A percentile compares a stretch with the other conserved stretches of the same genome.
Evolutionary conservation across 2,797 vertebrate genomes (phyloP).

Genomic region (Macropodus opercularis): DNA sequence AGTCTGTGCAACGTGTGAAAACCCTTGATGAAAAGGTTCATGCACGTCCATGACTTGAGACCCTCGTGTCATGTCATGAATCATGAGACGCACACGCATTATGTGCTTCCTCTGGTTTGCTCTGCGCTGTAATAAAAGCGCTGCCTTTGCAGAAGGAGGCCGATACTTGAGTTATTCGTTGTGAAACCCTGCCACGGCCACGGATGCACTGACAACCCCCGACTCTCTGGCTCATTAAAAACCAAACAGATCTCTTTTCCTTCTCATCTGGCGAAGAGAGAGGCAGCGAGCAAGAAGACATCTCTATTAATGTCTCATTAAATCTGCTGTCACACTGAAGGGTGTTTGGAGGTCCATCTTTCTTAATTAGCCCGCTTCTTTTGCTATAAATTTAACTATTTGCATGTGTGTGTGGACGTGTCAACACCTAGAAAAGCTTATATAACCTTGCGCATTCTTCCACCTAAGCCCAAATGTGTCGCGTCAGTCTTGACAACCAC

Average conservation of each 20-base stretch:
- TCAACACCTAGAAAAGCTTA: conserved; percentile 38
- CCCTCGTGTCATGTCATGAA: conserved; percentile 38
- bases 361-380: conserved; percentile 60
- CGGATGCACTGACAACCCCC: conserved; percentile 59
- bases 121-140: conserved; percentile 16
- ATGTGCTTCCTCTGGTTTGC: conserved; percentile 8
- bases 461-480: conserved; percentile 24
- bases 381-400: conserved; percentile 41
- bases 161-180: conserved; percentile 55
- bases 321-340: conserved; percentile 60
- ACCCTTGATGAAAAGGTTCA: conserved; percentile 39
- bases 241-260: conserved; percentile 52
- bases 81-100: conserved; percentile 25
- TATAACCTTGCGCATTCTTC: conserved; percentile 29
- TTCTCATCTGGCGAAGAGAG: conserved; percentile 40
- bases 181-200: conserved; percentile 40
- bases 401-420: conserved; percentile 40
- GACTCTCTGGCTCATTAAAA: conserved; percentile 71
- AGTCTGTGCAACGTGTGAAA: conserved; percentile 33
- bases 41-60: conserved; percentile 17
- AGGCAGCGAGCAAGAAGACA: conserved; percentile 46
- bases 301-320: conserved; percentile 74
- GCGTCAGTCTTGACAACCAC: conserved; percentile 27
- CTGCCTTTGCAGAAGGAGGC: conserved; percentile 30
- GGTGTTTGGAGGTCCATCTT: conserved; percentile 66